A percentile compares a stretch with the other conserved stretches of the same genome.
These are phyloP conservation scores for Sceloporus tristichus DNA, from an alignment of 2,113 vertebrate species.

Conservation along the genomic window DNA sequence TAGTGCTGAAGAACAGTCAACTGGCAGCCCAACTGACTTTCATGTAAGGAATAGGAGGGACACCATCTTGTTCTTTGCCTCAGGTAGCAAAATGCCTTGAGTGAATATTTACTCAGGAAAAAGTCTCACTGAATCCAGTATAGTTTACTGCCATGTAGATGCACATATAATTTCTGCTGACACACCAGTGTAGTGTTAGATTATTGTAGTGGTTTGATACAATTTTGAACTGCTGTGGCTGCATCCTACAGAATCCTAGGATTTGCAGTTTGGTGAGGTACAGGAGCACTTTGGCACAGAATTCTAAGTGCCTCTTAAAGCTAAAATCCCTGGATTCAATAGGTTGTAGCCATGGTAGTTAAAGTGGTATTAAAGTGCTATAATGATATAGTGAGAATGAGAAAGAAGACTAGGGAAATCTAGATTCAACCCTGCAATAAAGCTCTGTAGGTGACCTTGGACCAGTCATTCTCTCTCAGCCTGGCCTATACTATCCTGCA, in stretches of 20 bases:
- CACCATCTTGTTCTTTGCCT: background rate
- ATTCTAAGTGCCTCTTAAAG: too few species aligned
- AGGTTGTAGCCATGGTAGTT: too few species aligned
- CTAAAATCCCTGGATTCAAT: too few species aligned
- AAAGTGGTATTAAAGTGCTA: too few species aligned
- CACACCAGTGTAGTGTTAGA: background rate
- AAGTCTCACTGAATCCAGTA: background rate
- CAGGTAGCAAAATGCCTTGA: background rate
- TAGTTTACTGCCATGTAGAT: background rate
- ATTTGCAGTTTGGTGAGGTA: background rate
- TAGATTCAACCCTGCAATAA: background rate
- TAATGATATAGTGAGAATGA: too few species aligned
- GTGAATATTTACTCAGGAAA: background rate
- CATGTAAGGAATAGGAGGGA: background rate
- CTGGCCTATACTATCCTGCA: background rate
- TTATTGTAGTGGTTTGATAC: too few species aligned
- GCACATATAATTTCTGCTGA: background rate
- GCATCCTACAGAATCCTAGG: background rate
- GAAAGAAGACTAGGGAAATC: background rate
- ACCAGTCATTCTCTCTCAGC: background rate
- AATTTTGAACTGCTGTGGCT: too few species aligned
- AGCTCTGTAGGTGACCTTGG: background rate
- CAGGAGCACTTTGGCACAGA: too few species aligned
- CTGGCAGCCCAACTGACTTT: background rate
- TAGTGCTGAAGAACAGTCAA: background rate